A percentile compares a stretch with the other conserved stretches of the same genome.
Evolutionary conservation across 2,113 vertebrate species (phyloP).

Genomic region (Uria lomvia): DNA sequence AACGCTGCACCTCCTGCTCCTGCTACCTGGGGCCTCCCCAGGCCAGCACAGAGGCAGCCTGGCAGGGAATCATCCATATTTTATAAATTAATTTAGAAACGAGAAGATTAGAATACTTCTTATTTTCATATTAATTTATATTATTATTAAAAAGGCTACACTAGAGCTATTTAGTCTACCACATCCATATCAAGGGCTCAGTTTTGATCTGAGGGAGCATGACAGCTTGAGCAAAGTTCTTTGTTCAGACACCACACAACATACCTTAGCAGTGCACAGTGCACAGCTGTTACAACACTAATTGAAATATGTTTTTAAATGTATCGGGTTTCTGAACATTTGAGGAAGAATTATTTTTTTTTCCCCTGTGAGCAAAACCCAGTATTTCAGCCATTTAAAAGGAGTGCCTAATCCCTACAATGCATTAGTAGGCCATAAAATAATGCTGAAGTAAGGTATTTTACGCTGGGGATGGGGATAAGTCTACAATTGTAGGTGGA

Average conservation of each 20-base stretch:
- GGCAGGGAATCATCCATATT: not conserved
- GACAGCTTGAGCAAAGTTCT: conserved; percentile 60
- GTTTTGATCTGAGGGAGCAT: conserved; percentile 37
- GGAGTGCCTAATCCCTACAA: not conserved
- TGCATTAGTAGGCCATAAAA: conserved; percentile 9
- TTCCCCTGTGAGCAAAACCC: not conserved
- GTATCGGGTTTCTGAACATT: conserved; percentile 2
- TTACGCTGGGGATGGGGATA: not conserved
- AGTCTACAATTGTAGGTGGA: not conserved
- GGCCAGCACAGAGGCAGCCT: not conserved
- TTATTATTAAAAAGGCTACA: not conserved
- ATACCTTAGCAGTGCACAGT: conserved; percentile 10
- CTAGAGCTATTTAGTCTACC: conserved; percentile 13
- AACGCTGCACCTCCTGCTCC: not conserved
- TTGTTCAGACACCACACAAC: conserved; percentile 44
- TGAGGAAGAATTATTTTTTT: not conserved
- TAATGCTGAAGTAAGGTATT: not conserved
- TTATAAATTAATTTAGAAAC: conserved; percentile 23
- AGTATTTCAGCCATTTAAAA: not conserved
- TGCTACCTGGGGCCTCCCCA: not conserved
- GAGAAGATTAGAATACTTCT: not conserved
- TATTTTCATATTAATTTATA: conserved; percentile 12
- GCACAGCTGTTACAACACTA: conserved; percentile 60
- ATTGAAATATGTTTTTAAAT: conserved; percentile 64
- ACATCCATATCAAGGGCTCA: not conserved